phyloP scores from a whole-genome alignment of 2,797 vertebrate species.

The Aulostomus chinensis region DNA sequence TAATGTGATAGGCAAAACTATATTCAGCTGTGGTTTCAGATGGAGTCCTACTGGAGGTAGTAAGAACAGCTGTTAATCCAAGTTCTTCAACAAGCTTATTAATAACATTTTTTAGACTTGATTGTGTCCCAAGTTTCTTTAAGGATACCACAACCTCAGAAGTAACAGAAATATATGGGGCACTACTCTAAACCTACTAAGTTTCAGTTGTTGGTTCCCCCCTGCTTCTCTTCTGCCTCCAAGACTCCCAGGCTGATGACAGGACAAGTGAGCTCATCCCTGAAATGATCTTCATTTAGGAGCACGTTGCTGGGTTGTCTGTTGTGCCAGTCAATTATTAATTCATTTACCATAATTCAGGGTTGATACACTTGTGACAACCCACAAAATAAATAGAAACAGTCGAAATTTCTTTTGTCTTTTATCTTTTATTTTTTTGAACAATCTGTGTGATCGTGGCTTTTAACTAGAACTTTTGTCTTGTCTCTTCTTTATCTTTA shows the following conservation, averaged over 20 bases:
- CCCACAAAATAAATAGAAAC: too few species aligned
- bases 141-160: background rate
- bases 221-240: background rate
- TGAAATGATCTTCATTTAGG: too few species aligned
- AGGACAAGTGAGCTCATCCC: background rate
- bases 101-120: background rate
- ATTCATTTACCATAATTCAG: too few species aligned
- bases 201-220: constrained; percentile 8
- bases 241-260: constrained; percentile 3
- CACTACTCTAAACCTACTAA: background rate
- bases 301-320: too few species aligned
- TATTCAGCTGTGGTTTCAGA: constrained; percentile 4
- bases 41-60: background rate
- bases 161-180: background rate
- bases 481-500: too few species aligned
- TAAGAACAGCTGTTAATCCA: background rate
- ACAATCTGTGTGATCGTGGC: too few species aligned
- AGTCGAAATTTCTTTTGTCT: too few species aligned
- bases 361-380: too few species aligned
- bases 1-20: constrained; percentile 44
- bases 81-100: background rate
- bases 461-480: too few species aligned
- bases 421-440: too few species aligned
- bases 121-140: background rate
- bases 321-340: too few species aligned